Evolutionary conservation across 2,888 invertebrate genomes (phyloP).

Genomic region (Tribolium freemani): DNA sequence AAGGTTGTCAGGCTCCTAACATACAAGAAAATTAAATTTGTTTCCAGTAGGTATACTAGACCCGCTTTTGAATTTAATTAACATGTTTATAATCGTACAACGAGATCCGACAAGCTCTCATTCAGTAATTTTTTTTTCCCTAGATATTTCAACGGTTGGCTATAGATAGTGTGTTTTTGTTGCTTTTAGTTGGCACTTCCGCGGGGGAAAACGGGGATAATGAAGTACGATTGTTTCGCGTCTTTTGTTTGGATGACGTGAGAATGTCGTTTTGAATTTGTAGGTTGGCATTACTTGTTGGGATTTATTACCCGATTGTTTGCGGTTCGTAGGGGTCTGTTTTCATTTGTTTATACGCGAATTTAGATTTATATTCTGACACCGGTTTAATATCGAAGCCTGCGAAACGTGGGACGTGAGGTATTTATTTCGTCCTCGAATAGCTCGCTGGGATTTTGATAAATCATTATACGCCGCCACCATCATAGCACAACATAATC

Average conservation of each 20-base stretch:
- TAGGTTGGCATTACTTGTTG: slow-evolving; percentile 49
- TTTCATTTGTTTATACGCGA: slow-evolving; percentile 49
- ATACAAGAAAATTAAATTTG: slow-evolving; percentile 40
- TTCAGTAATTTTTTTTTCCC: not conserved
- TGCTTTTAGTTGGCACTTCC: not conserved
- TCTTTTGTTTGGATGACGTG: slow-evolving; percentile 55
- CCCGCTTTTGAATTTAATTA: slow-evolving; percentile 33
- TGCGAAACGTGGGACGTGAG: slow-evolving; percentile 39
- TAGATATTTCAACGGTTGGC: not conserved
- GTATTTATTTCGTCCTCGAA: slow-evolving; percentile 40
- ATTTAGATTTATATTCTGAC: slow-evolving; percentile 49
- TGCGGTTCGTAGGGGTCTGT: slow-evolving; percentile 43
- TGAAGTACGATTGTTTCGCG: slow-evolving; percentile 53
- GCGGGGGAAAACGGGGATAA: slow-evolving; percentile 41
- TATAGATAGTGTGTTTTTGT: not conserved
- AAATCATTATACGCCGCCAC: slow-evolving; percentile 39
- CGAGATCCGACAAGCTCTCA: not conserved
- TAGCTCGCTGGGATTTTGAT: slow-evolving; percentile 37
- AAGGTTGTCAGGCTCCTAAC: slow-evolving; percentile 27
- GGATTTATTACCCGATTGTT: slow-evolving; percentile 52
- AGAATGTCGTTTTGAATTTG: slow-evolving; percentile 57
- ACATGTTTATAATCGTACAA: slow-evolving; percentile 19
- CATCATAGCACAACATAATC: slow-evolving; percentile 20
- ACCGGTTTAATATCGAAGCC: slow-evolving; percentile 46
- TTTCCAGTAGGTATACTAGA: slow-evolving; percentile 31